A percentile compares a stretch with the other conserved stretches of the same genome.
Conservation (phyloP, 2,888 invertebrate genomes). For the Thumatha senex region DNA sequence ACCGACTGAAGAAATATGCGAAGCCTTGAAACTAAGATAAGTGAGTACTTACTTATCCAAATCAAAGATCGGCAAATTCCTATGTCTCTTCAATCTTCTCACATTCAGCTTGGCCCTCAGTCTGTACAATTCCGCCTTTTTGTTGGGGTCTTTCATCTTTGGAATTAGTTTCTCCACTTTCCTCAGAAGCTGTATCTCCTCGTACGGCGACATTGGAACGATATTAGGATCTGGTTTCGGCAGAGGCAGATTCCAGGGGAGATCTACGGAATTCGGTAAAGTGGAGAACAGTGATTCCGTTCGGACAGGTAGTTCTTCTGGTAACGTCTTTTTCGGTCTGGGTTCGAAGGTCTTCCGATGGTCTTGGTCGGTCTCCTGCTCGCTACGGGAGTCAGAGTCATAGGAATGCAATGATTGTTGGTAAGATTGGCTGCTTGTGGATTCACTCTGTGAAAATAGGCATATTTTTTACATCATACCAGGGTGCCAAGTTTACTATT, state of each 20-base stretch:
- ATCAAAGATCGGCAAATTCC: slow-evolving; percentile 71
- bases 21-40: not conserved
- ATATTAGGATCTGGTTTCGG: slow-evolving; percentile 42
- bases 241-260: slow-evolving; percentile 62
- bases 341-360: slow-evolving; percentile 31
- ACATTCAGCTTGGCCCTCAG: slow-evolving; percentile 65
- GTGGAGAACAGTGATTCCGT: slow-evolving; percentile 63
- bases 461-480: no score
- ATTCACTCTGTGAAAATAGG: slow-evolving; percentile 54
- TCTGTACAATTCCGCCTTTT: slow-evolving; percentile 53
- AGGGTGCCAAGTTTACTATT: no score
- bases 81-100: slow-evolving; percentile 68
- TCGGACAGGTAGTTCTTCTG: slow-evolving; percentile 45
- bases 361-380: slow-evolving; percentile 41
- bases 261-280: slow-evolving; percentile 55
- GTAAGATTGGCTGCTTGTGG: slow-evolving; percentile 64
- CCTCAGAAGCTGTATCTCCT: slow-evolving; percentile 73
- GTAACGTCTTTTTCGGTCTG: slow-evolving; percentile 39
- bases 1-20: no score
- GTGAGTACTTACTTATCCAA: slow-evolving; percentile 63
- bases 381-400: slow-evolving; percentile 66
- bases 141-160: slow-evolving; percentile 56
- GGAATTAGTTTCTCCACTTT: slow-evolving; percentile 63
- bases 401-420: slow-evolving; percentile 51
- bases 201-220: slow-evolving; percentile 66